These are phyloP conservation scores for Drusus annulatus DNA, from an alignment of 1,140 invertebrate species.

Conservation along the genomic window DNA sequence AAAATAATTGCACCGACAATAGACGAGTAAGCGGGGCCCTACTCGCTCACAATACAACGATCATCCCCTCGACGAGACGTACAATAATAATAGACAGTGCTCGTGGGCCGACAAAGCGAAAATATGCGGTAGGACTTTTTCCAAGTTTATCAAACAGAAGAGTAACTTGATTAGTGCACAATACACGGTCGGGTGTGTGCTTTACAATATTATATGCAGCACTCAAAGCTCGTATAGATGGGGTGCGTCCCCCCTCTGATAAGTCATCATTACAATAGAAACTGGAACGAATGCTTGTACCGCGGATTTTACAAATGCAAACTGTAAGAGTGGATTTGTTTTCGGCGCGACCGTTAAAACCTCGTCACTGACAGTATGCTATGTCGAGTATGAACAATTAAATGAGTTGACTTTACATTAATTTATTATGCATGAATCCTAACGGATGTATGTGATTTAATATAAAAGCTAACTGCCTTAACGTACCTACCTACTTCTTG, in stretches of 20 bases:
- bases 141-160: conserved; percentile 44
- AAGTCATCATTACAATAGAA: conserved; percentile 13
- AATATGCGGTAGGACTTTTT: conserved; percentile 10
- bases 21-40: conserved; percentile 8
- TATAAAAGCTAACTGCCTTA: too few relatives aligned
- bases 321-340: neutral
- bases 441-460: too few relatives aligned
- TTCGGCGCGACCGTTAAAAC: neutral
- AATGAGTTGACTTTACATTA: too few relatives aligned
- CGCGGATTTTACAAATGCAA: neutral
- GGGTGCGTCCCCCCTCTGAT: neutral
- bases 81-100: neutral
- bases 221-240: neutral
- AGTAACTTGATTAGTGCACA: conserved; percentile 40
- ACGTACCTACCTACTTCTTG: too few relatives aligned
- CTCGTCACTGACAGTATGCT: conserved; percentile 3
- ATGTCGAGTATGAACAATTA: neutral
- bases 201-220: neutral
- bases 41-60: neutral
- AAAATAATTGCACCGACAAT: conserved; percentile 30
- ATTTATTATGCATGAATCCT: too few relatives aligned
- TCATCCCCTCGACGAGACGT: conserved; percentile 7
- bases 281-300: conserved; percentile 16
- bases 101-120: too few relatives aligned
- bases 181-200: neutral